Base-by-base conservation (phyloP, 2,113 vertebrate species). In the Aegotheles bennettii region DNA sequence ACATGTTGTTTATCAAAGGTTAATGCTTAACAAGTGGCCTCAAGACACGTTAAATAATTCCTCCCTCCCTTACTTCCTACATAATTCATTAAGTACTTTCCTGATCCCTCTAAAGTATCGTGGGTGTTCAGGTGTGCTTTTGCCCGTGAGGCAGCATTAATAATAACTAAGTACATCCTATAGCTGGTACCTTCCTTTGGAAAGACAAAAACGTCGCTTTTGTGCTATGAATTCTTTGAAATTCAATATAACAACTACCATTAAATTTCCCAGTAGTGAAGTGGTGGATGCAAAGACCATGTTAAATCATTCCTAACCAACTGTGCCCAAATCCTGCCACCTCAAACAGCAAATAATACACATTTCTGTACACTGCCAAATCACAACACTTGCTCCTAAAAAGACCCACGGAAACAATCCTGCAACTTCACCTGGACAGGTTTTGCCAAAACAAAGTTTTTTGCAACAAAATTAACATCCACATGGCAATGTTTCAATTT, bases 381-480 rank as follows among this genome's bases (percentile, higher is more conserved):
- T 47, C 63, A 54, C 67, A 93, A 14, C 36, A 19, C 18, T 53
- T 33, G 43, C 63, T 89, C 70, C 45, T 84, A 60, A 50, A 84
- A 80, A 47, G 60, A 64, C 29, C 61, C 60, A 40, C 3, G 31
- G 61, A 82, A 93, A 83, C n/a, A 56, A 54, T 53, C 54, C 64
- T 69, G 54, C 47, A 53, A 77, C 50, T 88, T 56, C 17, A 88
- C 31, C 75, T 35, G 19, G 0, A 0, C 8, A 14, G 26, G 45
- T 79, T 70, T 47, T 86, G 75, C 68, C 79, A 80, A 94, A 85
- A 89, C n/a, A n/a, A n/a, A n/a, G n/a, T n/a, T n/a, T n/a, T n/a
- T n/a, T n/a, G 42, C 61, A 91, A 85, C 19, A 40, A 82, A 77
- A n/a, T 4, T 20, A 57, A 43, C 59, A 64, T 28, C 50, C 47